Evolutionary conservation across 2,888 invertebrate species (phyloP), one percentile per base, ranked within the genome.

Genomic region (Beris morrisii): DNA sequence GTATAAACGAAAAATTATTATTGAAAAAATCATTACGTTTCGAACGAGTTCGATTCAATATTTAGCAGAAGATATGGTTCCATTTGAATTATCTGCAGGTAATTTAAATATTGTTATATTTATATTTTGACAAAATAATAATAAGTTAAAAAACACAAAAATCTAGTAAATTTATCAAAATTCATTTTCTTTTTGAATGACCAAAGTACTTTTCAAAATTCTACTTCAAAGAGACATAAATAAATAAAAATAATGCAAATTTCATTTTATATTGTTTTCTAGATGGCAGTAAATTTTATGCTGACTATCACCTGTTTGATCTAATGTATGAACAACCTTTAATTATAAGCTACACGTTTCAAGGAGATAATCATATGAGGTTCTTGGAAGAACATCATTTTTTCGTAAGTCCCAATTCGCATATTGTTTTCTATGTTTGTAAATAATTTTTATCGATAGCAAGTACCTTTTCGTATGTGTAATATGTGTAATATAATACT

Each of bases 381-480:
- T 73, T 71, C 67, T 70, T 77, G 22, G 79, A 79, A 56, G 76
- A 79, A 65, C 78, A 79, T 72, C 77, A 78, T 70, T 79, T 79
- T 66, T 72, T 77, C 74, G 75, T 76, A 72, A 72, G 38, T 4
- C 28, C 22, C 3, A 22, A 22, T 22, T 22, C 22, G 22, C 22
- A 22, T 22, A 22, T 1, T 3, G 22, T 22, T 2, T 2, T 22
- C 22, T 2, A 22, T 22, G 22, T 3, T 22, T 22, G 22, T 22
- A 22, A 22, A 22, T 22, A 22, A 3, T 22, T 22, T 22, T 22
- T 3, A 22, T 22, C 22, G 3, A 22, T 1, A 22, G 3, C 2
- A 22, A 22, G 22, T 22, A 22, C 22, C 22, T 22, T 22, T 22
- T 22, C 22, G 22, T 22, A 22, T 3, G 22, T 22, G 22, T 22